phyloP scores from a whole-genome alignment of 2,888 invertebrate species.

The Acleris sparsana region DNA sequence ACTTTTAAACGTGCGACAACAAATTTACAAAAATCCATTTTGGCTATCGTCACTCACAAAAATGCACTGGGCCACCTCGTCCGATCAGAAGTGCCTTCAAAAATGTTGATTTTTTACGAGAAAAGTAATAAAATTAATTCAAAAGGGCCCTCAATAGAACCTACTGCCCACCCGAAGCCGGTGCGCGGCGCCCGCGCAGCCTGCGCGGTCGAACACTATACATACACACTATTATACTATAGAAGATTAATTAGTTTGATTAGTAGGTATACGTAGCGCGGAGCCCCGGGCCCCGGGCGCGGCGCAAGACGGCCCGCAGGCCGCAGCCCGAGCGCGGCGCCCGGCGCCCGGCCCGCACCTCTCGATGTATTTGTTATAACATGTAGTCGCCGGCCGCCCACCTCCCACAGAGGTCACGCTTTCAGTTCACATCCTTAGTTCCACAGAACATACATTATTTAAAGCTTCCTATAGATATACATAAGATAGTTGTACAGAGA shows the following conservation, averaged over 20 bases:
- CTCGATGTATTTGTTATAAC: constrained; percentile 83
- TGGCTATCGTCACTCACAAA: constrained; percentile 78
- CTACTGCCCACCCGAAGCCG: constrained; percentile 87
- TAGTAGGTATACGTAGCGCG: constrained; percentile 81
- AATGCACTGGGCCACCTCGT: constrained; percentile 95
- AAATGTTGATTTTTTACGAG: constrained; percentile 93
- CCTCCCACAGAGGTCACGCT: constrained; percentile 65
- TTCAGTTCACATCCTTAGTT: constrained; percentile 78
- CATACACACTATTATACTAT: constrained; percentile 82
- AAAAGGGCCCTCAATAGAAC: constrained; percentile 95
- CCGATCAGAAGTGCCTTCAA: constrained; percentile 98
- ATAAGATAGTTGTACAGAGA: constrained; percentile 79
- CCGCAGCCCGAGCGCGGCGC: constrained; percentile 25
- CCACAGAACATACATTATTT: constrained; percentile 61
- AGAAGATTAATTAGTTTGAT: constrained; percentile 83
- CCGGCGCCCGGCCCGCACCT: constrained; percentile 56
- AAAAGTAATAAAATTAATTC: constrained; percentile 87
- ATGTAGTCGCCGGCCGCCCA: constrained; percentile 74
- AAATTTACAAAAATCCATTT: constrained; percentile 55
- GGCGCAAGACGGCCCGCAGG: neutral
- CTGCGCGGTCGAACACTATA: constrained; percentile 70
- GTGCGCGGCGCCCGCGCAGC: constrained; percentile 66
- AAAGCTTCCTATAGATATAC: constrained; percentile 75
- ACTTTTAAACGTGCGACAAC: constrained; percentile 1
- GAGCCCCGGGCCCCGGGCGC: constrained; percentile 46